Percentiles rank a stretch among this genome's conserved stretches.
phyloP scores from a whole-genome alignment of 2,113 vertebrate species.

The Hippolais icterina region DNA sequence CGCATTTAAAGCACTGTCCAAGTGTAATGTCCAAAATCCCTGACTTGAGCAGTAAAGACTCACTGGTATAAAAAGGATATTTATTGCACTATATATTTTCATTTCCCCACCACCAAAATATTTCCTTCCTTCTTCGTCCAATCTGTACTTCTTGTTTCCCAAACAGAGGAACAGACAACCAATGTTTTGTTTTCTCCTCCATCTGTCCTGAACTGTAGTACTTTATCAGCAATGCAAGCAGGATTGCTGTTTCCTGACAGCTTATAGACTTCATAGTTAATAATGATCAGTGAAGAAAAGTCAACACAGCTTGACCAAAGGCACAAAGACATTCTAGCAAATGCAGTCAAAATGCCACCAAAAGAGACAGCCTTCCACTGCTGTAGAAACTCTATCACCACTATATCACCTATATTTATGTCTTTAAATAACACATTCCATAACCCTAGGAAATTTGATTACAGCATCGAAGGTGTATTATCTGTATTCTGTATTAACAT shows the following conservation, averaged over 20 bases:
- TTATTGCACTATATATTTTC: background rate
- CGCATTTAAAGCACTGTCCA: background rate
- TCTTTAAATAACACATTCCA: background rate
- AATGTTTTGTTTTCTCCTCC: background rate
- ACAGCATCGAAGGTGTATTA: background rate
- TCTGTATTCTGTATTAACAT: background rate
- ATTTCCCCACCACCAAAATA: background rate
- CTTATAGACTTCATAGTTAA: background rate
- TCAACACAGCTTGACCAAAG: background rate
- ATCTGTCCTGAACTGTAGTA: background rate
- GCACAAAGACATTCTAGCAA: background rate
- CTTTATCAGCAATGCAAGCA: background rate
- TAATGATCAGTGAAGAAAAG: background rate
- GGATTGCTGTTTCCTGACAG: background rate
- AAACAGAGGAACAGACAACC: background rate
- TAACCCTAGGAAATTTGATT: background rate
- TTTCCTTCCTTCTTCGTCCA: background rate
- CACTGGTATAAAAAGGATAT: background rate
- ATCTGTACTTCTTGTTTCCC: background rate
- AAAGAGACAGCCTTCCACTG: background rate
- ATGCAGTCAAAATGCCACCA: background rate
- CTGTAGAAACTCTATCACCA: background rate
- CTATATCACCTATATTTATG: background rate
- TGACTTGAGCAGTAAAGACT: background rate
- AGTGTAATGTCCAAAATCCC: background rate